Conservation (phyloP, 2,797 vertebrate species). For the Anisognathus igniventris region DNA sequence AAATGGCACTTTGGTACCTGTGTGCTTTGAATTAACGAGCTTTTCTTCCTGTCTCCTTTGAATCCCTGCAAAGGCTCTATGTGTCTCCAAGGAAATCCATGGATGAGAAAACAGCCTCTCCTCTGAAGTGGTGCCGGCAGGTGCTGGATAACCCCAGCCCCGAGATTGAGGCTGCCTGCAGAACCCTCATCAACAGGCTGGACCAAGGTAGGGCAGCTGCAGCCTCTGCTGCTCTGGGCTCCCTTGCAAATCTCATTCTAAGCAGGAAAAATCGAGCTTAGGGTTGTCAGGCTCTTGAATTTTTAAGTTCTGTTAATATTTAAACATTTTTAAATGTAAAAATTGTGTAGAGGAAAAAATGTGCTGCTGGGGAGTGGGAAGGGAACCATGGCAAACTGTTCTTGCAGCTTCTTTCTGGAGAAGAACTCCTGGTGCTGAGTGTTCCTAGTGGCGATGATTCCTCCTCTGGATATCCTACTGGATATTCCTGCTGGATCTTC, state of each 20-base stretch:
- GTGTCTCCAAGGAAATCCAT: conserved; percentile 81
- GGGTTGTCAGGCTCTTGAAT: not conserved
- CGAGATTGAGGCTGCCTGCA: conserved; percentile 88
- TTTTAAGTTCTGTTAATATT: not conserved
- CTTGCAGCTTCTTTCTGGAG: not conserved
- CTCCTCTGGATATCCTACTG: not conserved
- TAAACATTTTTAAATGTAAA: not conserved
- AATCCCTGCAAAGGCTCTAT: conserved; percentile 80
- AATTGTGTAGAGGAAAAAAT: not conserved
- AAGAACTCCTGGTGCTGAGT: not conserved
- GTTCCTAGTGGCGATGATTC: not conserved
- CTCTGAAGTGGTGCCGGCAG: conserved; percentile 89
- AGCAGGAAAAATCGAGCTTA: not conserved
- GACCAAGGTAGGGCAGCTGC: conserved; percentile 81
- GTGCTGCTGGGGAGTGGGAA: too few relatives aligned
- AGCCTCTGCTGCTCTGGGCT: not conserved
- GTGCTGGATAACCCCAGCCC: conserved; percentile 88
- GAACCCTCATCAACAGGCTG: conserved; percentile 83
- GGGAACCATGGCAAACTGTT: not conserved
- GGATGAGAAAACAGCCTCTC: conserved; percentile 78
- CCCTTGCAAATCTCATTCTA: not conserved
- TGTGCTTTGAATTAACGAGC: not conserved
- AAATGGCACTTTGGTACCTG: not conserved
- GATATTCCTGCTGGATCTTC: not conserved
- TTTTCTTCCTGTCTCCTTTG: not conserved